Percentiles rank a stretch among this genome's conserved stretches.
Evolutionary conservation across 2,888 invertebrate genomes (phyloP).

Genomic region (Anodontia alba): DNA sequence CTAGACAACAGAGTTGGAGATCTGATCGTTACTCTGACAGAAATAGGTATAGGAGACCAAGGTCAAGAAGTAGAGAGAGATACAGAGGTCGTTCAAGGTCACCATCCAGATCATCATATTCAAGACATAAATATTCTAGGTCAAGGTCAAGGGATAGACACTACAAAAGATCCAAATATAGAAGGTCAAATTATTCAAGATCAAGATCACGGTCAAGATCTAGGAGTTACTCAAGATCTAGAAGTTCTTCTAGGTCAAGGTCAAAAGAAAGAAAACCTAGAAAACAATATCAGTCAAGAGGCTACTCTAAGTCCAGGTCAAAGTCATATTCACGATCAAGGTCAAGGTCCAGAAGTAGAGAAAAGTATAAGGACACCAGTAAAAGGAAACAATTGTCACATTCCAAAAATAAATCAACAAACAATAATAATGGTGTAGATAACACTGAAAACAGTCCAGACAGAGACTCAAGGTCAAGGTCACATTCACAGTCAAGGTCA

Average conservation of each 20-base stretch:
- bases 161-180: conserved; percentile 14
- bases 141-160: conserved; percentile 53
- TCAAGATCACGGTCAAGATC: conserved; percentile 31
- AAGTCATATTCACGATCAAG: conserved; percentile 21
- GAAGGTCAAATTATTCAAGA: conserved; percentile 19
- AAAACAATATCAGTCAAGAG: background rate
- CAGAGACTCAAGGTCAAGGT: background rate
- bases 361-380: conserved; percentile 26
- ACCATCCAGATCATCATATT: conserved; percentile 37
- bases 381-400: background rate
- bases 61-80: conserved; percentile 51
- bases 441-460: background rate
- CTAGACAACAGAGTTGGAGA: background rate
- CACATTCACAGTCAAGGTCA: conserved; percentile 27
- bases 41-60: conserved; percentile 30
- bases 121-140: conserved; percentile 37
- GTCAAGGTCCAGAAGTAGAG: conserved; percentile 40
- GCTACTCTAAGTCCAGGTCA: conserved; percentile 34
- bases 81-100: conserved; percentile 53
- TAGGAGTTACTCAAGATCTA: conserved; percentile 12
- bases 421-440: conserved; percentile 8
- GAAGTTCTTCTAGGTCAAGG: conserved; percentile 21
- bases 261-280: conserved; percentile 2
- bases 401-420: conserved; percentile 4
- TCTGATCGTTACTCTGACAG: conserved; percentile 21